Conservation (phyloP, 2,113 vertebrate species). For the Pantherophis guttatus region DNA sequence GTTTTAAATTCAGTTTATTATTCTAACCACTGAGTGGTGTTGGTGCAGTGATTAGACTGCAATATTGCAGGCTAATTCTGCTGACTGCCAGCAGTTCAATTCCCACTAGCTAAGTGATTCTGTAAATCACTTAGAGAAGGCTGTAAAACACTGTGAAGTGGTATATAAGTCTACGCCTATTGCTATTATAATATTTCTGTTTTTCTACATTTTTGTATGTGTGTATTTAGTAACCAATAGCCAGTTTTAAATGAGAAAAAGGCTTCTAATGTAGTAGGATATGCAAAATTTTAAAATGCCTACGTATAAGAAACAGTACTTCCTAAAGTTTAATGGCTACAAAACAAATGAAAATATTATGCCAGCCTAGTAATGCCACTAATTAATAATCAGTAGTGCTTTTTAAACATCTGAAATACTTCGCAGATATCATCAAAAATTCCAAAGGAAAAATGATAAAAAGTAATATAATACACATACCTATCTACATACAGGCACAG, state of each 20-base stretch:
- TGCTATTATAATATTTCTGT: background rate
- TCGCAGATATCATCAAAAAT: background rate
- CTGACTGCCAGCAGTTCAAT: no score
- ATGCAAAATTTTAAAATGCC: background rate
- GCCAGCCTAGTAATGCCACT: background rate
- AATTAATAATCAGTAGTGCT: background rate
- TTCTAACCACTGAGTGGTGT: no score
- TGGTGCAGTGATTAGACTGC: no score
- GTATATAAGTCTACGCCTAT: no score
- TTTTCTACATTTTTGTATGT: background rate
- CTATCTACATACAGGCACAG: background rate
- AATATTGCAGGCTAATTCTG: no score
- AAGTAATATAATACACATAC: background rate
- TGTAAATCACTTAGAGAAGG: no score
- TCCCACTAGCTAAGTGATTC: no score
- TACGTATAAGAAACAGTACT: background rate
- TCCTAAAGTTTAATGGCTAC: background rate
- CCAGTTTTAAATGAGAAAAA: background rate
- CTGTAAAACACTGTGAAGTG: no score
- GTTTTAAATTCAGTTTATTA: background rate
- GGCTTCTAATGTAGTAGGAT: background rate
- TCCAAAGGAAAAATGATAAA: background rate
- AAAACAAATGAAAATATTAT: background rate
- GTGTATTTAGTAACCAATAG: background rate
- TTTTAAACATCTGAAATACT: background rate